Percentiles rank a stretch among this genome's conserved stretches.
Conservation (phyloP, 2,888 invertebrate genomes). For the Parnassius mnemosyne region DNA sequence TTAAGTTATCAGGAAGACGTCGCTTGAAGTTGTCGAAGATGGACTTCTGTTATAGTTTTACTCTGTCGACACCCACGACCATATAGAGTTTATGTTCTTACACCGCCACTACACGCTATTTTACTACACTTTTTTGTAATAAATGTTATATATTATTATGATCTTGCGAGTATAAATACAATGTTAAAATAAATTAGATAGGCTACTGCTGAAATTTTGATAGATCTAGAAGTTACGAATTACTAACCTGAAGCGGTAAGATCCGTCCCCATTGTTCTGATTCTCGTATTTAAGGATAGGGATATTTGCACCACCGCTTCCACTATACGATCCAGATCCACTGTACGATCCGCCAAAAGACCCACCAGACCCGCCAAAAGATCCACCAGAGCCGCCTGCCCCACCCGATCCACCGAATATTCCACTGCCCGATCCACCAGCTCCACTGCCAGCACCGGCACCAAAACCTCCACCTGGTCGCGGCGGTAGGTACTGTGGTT, state of each 20-base stretch:
- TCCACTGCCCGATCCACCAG: slow-evolving; percentile 37
- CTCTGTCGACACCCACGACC: too few relatives aligned
- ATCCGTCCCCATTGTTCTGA: slow-evolving; percentile 83
- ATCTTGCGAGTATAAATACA: too few relatives aligned
- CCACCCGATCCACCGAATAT: slow-evolving; percentile 46
- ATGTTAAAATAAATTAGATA: too few relatives aligned
- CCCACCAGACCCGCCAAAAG: slow-evolving; percentile 3
- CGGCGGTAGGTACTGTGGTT: slow-evolving; percentile 57
- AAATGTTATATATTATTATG: too few relatives aligned
- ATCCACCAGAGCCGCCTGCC: slow-evolving; percentile 32
- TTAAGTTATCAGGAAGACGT: too few relatives aligned
- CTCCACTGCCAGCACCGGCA: slow-evolving; percentile 35
- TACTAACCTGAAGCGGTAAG: slow-evolving; percentile 82
- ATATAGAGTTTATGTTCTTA: too few relatives aligned
- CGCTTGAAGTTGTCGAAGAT: too few relatives aligned
- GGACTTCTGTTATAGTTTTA: too few relatives aligned
- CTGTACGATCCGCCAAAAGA: slow-evolving; percentile 28
- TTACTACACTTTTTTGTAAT: too few relatives aligned
- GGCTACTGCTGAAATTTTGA: too few relatives aligned
- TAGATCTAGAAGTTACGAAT: neutral
- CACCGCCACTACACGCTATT: too few relatives aligned
- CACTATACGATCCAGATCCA: slow-evolving; percentile 36
- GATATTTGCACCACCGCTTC: slow-evolving; percentile 52
- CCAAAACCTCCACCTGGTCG: slow-evolving; percentile 41
- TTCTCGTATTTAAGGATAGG: slow-evolving; percentile 83